These are phyloP conservation scores for Podabrus alpinus DNA, from an alignment of 2,888 invertebrate species.

Conservation along the genomic window DNA sequence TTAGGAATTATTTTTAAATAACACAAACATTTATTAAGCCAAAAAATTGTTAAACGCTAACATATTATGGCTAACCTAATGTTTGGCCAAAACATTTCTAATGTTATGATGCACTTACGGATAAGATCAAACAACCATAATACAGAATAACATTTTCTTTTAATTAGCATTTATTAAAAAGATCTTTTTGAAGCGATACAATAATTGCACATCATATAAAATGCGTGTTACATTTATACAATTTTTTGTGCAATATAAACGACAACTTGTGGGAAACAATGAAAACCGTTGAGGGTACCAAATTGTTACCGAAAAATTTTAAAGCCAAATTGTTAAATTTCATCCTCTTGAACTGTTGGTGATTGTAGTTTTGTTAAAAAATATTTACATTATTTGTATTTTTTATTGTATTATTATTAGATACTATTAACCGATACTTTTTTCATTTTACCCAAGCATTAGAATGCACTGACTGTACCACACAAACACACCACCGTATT, in stretches of 20 bases:
- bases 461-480: slow-evolving; percentile 25
- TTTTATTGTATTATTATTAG: slow-evolving; percentile 19
- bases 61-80: slow-evolving; percentile 16
- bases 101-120: slow-evolving; percentile 23
- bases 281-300: slow-evolving; percentile 24
- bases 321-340: slow-evolving; percentile 4
- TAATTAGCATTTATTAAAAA: slow-evolving; percentile 25
- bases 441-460: slow-evolving; percentile 27
- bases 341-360: slow-evolving; percentile 26
- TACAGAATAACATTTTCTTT: slow-evolving; percentile 38
- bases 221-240: slow-evolving; percentile 30
- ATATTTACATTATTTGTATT: slow-evolving; percentile 34
- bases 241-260: slow-evolving; percentile 30
- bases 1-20: slow-evolving; percentile 37
- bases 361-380: slow-evolving; percentile 30
- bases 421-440: slow-evolving; percentile 25
- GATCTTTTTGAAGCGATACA: slow-evolving; percentile 28
- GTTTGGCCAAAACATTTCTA: slow-evolving; percentile 19
- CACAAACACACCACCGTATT: slow-evolving; percentile 22
- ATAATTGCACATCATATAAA: slow-evolving; percentile 30
- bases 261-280: slow-evolving; percentile 30
- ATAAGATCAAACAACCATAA: slow-evolving; percentile 35
- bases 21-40: slow-evolving; percentile 31
- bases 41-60: slow-evolving; percentile 27
- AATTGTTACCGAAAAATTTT: slow-evolving; percentile 6